Evolutionary conservation across 2,797 vertebrate genomes (phyloP).

Genomic region (Esox masquinongy): DNA sequence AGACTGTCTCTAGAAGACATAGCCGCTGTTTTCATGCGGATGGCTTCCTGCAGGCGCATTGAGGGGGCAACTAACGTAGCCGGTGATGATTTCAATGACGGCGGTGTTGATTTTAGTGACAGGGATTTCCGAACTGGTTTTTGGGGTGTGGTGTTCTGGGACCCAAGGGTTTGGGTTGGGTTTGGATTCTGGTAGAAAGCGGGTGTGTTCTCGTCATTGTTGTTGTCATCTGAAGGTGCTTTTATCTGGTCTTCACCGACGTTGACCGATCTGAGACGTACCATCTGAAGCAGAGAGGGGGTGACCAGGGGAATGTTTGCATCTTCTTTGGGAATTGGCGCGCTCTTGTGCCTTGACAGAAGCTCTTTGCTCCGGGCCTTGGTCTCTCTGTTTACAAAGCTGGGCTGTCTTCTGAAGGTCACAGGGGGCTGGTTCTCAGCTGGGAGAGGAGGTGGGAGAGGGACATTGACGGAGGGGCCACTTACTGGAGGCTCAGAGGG

Average conservation of each 20-base stretch:
- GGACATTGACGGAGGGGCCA: conserved; percentile 26
- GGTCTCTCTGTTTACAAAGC: conserved; percentile 58
- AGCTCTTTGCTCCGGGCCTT: conserved; percentile 76
- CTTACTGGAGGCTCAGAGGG: conserved; percentile 24
- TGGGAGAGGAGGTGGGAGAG: conserved; percentile 45
- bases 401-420: conserved; percentile 70
- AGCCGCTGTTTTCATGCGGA: conserved; percentile 85
- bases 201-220: conserved; percentile 34
- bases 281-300: conserved; percentile 95
- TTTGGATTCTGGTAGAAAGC: conserved; percentile 44
- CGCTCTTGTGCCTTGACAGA: conserved; percentile 72
- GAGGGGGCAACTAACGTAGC: conserved; percentile 65
- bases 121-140: conserved; percentile 91
- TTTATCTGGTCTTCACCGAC: conserved; percentile 67
- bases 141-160: conserved; percentile 74
- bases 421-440: conserved; percentile 61
- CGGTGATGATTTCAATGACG: conserved; percentile 68
- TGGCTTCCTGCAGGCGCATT: conserved; percentile 83
- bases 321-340: conserved; percentile 83
- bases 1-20: conserved; percentile 73
- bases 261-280: conserved; percentile 87
- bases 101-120: conserved; percentile 63
- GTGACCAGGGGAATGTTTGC: conserved; percentile 90
- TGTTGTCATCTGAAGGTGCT: conserved; percentile 47
- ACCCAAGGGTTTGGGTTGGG: conserved; percentile 40